Conservation (phyloP, 2,797 vertebrate species). For the Propithecus perrieri region DNA sequence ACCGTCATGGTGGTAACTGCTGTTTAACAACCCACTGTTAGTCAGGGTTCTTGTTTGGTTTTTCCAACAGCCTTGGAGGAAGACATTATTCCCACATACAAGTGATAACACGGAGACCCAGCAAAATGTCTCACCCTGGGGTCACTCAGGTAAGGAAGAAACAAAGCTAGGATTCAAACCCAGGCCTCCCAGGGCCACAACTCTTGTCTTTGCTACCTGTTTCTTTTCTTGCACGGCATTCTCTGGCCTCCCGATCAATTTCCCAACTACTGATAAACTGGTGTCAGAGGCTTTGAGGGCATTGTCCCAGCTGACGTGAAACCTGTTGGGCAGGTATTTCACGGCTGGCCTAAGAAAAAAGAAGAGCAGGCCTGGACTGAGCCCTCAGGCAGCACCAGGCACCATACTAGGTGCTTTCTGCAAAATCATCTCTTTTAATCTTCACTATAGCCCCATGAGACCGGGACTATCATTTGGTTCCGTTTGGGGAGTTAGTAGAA, state of each 20-base stretch:
- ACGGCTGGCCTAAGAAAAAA: not conserved
- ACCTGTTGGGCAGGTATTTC: not conserved
- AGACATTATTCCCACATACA: not conserved
- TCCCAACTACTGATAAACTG: not conserved
- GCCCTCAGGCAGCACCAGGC: rapidly evolving
- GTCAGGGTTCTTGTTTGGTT: not conserved
- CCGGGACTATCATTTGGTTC: not conserved
- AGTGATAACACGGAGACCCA: not conserved
- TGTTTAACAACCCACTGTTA: rapidly evolving
- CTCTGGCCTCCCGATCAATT: not conserved
- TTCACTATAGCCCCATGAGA: not conserved
- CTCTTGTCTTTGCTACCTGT: not conserved
- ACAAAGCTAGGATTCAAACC: not conserved
- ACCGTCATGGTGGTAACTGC: not conserved
- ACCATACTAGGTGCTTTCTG: not conserved
- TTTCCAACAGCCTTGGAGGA: not conserved
- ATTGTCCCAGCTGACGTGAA: not conserved
- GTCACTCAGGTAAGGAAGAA: not conserved
- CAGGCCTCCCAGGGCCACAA: not conserved
- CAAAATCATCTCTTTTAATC: not conserved
- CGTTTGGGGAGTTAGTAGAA: not conserved
- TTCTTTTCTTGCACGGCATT: not conserved
- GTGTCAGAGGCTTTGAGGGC: not conserved
- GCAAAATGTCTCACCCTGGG: not conserved
- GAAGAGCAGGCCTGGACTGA: not conserved